Evolutionary conservation across 2,797 vertebrate genomes (phyloP).

Genomic region (Urocyon cinereoargenteus): DNA sequence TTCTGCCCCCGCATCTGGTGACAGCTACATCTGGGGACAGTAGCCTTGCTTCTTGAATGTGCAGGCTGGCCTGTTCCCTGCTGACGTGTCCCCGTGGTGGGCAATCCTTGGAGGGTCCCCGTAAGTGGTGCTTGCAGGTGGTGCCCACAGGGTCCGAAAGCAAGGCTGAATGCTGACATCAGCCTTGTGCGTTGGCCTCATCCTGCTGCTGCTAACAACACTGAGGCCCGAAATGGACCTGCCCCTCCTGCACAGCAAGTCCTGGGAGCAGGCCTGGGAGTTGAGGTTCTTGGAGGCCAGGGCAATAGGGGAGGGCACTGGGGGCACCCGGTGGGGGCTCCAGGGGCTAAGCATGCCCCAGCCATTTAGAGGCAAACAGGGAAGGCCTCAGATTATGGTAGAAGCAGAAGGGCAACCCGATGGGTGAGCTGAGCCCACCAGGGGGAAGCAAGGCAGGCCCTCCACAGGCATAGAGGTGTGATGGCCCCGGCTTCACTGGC

Average conservation of each 20-base stretch:
- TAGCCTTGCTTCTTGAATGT: neutral
- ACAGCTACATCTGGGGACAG: neutral
- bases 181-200: neutral
- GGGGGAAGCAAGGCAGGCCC: too few species aligned
- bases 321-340: too few species aligned
- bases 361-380: neutral
- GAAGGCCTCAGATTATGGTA: neutral
- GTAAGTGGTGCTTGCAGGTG: neutral
- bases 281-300: neutral
- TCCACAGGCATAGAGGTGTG: neutral
- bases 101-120: neutral
- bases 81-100: neutral
- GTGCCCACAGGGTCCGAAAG: neutral
- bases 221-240: neutral
- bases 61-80: neutral
- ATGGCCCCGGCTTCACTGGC: fast-evolving
- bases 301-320: fast-evolving
- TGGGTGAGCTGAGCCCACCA: neutral
- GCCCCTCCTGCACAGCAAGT: neutral
- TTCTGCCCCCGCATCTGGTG: neutral
- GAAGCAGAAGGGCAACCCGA: neutral
- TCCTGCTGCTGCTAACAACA: neutral
- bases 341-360: neutral
- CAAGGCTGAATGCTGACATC: neutral
- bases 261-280: neutral